Conservation (phyloP, 2,888 invertebrate genomes). For the Eupithecia inturbata region DNA sequence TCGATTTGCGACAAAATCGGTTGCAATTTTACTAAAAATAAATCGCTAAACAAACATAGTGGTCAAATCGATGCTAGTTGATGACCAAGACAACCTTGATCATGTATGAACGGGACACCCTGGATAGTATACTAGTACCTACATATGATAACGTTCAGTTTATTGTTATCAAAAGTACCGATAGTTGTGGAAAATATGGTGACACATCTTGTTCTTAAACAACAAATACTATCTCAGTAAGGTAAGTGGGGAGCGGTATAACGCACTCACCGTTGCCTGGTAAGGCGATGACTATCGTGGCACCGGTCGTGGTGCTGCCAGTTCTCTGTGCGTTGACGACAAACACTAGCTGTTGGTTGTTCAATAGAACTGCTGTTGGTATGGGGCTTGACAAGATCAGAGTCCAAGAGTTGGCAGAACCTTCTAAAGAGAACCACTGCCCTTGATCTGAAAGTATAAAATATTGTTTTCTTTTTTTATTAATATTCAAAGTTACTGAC, state of each 20-base stretch:
- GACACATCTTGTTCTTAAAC: not conserved
- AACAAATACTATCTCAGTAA: not conserved
- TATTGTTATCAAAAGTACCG: not conserved
- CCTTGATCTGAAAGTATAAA: conserved; percentile 22
- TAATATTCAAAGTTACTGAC: not conserved
- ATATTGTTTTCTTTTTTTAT: not conserved
- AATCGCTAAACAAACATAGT: too few species aligned
- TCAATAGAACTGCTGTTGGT: conserved; percentile 45
- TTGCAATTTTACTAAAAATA: too few species aligned
- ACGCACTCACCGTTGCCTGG: conserved; percentile 29
- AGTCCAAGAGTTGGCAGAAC: conserved; percentile 35
- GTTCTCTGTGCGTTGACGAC: conserved; percentile 35
- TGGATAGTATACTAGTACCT: not conserved
- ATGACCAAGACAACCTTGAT: too few species aligned
- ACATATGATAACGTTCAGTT: not conserved
- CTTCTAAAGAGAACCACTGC: conserved; percentile 38
- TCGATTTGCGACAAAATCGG: too few species aligned
- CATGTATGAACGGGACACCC: not conserved
- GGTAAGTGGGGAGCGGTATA: not conserved
- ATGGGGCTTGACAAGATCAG: conserved; percentile 40
- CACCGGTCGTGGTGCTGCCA: conserved; percentile 39
- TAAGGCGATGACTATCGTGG: conserved; percentile 47
- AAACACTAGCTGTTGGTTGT: conserved; percentile 48
- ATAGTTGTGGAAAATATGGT: not conserved
- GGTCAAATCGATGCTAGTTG: not conserved